phyloP scores from a whole-genome alignment of 2,888 invertebrate species.

The Galerucella calmariensis region DNA sequence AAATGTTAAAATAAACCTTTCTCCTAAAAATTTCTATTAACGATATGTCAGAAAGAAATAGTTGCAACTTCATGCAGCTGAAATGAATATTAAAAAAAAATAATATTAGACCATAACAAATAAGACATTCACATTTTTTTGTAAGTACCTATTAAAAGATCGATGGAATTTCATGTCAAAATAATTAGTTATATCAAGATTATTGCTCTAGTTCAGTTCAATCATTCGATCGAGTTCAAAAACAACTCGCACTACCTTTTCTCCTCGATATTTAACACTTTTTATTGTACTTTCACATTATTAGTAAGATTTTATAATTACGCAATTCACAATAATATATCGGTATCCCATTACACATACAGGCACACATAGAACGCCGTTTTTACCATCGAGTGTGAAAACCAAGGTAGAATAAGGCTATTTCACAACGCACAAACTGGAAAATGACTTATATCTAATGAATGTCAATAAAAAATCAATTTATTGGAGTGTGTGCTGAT shows the following conservation, averaged over 20 bases:
- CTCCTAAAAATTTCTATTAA: background rate
- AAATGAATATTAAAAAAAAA: background rate
- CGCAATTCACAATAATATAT: no score
- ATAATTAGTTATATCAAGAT: background rate
- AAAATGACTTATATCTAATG: no score
- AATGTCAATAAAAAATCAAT: no score
- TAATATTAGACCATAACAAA: background rate
- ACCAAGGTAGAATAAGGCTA: no score
- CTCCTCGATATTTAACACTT: background rate
- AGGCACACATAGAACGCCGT: no score
- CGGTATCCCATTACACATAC: no score
- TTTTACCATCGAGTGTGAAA: no score
- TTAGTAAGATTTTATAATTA: no score
- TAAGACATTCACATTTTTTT: background rate
- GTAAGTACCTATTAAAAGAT: background rate
- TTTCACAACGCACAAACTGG: no score
- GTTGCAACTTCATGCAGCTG: background rate
- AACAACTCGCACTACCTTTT: background rate
- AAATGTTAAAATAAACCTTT: background rate
- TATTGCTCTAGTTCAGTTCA: background rate
- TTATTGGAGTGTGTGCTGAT: no score
- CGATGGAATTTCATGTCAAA: no score
- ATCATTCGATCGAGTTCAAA: constrained; percentile 4
- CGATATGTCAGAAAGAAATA: background rate
- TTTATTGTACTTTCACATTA: constrained; percentile 1